Conservation (phyloP, 2,888 invertebrate genomes). For the Ormyrus rosae region DNA sequence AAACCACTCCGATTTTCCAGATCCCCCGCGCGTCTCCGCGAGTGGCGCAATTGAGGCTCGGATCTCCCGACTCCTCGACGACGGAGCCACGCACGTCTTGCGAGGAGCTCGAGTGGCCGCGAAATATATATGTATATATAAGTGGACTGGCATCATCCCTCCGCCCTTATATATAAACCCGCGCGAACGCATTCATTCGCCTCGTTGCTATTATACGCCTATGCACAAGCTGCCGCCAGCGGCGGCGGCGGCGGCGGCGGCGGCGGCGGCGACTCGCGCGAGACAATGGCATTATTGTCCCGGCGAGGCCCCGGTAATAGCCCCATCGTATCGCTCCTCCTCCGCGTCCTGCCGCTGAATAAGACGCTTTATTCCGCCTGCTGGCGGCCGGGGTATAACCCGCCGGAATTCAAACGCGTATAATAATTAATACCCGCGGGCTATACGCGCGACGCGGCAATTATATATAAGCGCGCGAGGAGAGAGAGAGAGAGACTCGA, state of each 20-base stretch:
- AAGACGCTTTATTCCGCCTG: constrained; percentile 18
- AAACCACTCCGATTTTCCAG: too few species aligned
- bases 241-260: too few species aligned
- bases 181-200: constrained; percentile 6
- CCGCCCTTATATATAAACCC: not conserved
- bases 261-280: not conserved
- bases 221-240: constrained; percentile 3
- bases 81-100: too few species aligned
- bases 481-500: not conserved
- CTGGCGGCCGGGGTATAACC: not conserved
- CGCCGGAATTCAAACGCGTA: constrained; percentile 38
- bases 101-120: too few species aligned
- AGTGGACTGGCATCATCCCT: constrained; percentile 8
- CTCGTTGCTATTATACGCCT: constrained; percentile 36
- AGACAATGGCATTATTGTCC: constrained; percentile 53
- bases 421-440: constrained; percentile 51
- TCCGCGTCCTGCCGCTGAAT: not conserved
- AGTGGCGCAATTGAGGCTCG: too few species aligned
- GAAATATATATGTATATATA: not conserved
- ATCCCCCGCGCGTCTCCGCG: too few species aligned
- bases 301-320: constrained; percentile 22
- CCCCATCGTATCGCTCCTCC: constrained; percentile 28
- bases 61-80: too few species aligned
- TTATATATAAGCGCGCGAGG: constrained; percentile 1
- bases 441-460: constrained; percentile 15